Evolutionary conservation across 2,113 vertebrate species (phyloP).

Genomic region (Apodemus speciosus): DNA sequence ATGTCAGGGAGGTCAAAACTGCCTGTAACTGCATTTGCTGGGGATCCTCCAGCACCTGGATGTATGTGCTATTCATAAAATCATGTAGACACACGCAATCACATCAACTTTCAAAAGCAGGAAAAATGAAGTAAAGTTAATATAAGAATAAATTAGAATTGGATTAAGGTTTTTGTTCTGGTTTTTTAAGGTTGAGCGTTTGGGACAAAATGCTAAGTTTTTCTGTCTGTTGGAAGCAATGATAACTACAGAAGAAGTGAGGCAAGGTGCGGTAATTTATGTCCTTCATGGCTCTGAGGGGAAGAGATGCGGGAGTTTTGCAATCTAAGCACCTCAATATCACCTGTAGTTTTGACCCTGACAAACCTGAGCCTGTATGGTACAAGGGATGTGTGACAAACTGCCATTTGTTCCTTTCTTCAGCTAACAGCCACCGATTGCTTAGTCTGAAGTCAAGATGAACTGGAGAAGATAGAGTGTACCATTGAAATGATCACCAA

Average conservation of each 20-base stretch:
- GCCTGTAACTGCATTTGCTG: too few species aligned
- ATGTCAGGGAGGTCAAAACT: background rate
- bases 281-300: background rate
- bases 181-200: background rate
- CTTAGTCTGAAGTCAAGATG: background rate
- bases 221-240: background rate
- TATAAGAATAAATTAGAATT: background rate
- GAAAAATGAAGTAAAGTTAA: background rate
- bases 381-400: background rate
- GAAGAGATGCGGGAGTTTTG: background rate
- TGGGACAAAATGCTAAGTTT: background rate
- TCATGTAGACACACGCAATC: background rate
- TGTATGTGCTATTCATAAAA: background rate
- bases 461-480: background rate
- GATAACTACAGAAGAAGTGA: background rate
- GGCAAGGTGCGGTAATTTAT: background rate
- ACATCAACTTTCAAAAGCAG: background rate
- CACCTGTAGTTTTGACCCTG: background rate
- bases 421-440: background rate
- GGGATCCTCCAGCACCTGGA: background rate
- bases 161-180: background rate
- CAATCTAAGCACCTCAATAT: background rate
- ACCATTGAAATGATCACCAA: background rate
- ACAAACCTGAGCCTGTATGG: background rate
- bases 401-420: background rate